Base-by-base conservation (phyloP, 2,113 vertebrate genomes). In the Neogale vison region DNA sequence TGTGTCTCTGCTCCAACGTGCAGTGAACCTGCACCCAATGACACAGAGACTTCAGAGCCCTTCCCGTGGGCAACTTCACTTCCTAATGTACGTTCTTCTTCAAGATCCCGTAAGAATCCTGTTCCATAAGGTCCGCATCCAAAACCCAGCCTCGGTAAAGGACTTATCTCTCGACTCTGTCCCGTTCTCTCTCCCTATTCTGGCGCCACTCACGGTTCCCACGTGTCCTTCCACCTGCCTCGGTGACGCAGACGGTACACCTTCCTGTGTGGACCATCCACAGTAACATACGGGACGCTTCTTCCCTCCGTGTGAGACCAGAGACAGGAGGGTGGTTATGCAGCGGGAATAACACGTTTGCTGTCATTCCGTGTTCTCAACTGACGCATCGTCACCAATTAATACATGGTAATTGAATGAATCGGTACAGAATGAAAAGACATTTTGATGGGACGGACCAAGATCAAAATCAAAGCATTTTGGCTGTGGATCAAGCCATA, bases 251-350 rank as follows among this genome's bases (percentile, higher is more conserved):
- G 31, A 82, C 34, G 23, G 39, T 2, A 13, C 1, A 0, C 1
- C 12, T 9, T 31, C 42, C 21, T 23, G 24, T 10, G 1, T 4
- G n/a, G n/a, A 52, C 85, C 2, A 0, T 39, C 63, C 29, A 9
- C 15, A 4, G 0, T 5, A 24, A 15, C 0, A 1, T 1, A 1
- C 29, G 1, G 6, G 1, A 1, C 4, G 0, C 7, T 6, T 7
- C 12, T 7, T n/a, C 7, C 34, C 15, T 13, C 12, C 15, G 4
- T 0, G 1, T 12, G 17, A 11, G 0, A 1, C 1, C 15, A 31
- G 9, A 8, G 5, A 14, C 20, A 23, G 21, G 57, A 13, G 15
- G 59, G 39, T 0, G 1, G 2, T 13, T 24, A 14, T 0, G 12
- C 61, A 9, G 10, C 21, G 2, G 10, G 6, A 23, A 24, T 4